These are phyloP conservation scores for Dasypus novemcinctus DNA, from an alignment of 2,113 vertebrate species.

Conservation along the genomic window DNA sequence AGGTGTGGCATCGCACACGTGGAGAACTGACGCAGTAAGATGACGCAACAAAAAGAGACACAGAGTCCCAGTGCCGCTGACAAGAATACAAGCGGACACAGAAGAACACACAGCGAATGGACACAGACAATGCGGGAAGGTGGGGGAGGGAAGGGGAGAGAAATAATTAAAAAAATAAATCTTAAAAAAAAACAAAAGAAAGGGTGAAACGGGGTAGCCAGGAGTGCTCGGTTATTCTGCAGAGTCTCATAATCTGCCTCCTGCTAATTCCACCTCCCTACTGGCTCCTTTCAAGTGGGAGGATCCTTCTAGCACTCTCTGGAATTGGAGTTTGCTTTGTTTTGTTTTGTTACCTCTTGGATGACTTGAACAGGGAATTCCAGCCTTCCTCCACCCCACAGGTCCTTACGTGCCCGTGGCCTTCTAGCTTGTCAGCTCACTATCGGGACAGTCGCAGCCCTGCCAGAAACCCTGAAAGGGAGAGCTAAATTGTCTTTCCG, in stretches of 20 bases:
- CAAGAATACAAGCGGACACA: no score
- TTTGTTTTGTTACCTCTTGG: slow-evolving; percentile 20
- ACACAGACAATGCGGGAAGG: no score
- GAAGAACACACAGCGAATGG: no score
- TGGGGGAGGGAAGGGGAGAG: no score
- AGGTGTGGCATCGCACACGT: no score
- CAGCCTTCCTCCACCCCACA: neutral
- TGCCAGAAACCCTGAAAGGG: slow-evolving; percentile 1
- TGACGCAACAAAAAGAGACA: no score
- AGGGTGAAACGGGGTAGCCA: neutral
- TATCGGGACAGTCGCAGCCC: neutral
- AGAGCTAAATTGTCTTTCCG: neutral
- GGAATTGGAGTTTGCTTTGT: neutral
- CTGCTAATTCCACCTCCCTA: neutral
- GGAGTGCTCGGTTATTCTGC: neutral
- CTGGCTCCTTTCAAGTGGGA: neutral
- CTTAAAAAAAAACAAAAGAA: no score
- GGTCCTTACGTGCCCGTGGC: neutral
- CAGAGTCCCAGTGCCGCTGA: no score
- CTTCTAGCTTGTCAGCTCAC: neutral
- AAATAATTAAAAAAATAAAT: no score
- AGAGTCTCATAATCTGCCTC: neutral
- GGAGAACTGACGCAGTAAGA: no score
- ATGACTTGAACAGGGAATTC: neutral
- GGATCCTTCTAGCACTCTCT: neutral